These are phyloP conservation scores for Drosophila parthenogenetica DNA, from an alignment of 2,888 invertebrate genomes.

Conservation along the genomic window DNA sequence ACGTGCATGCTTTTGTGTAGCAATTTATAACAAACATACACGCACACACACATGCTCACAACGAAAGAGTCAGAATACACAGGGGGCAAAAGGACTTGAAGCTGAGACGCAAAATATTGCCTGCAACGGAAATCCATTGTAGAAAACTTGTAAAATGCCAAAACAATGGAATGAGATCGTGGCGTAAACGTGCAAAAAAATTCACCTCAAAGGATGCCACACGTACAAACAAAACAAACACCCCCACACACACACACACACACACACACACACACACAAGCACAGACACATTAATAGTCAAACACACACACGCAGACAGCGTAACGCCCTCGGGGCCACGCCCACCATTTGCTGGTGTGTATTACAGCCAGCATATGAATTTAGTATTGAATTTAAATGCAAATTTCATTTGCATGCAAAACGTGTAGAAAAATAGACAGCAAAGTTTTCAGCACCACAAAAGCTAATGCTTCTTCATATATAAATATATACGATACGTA, in stretches of 20 bases:
- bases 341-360: slow-evolving; percentile 58
- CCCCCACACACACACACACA: slow-evolving; percentile 18
- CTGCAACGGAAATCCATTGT: slow-evolving; percentile 76
- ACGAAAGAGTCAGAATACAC: slow-evolving; percentile 21
- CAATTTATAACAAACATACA: slow-evolving; percentile 65
- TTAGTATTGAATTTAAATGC: slow-evolving; percentile 82
- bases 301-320: slow-evolving; percentile 14
- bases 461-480: slow-evolving; percentile 11
- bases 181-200: slow-evolving; percentile 44
- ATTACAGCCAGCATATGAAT: slow-evolving; percentile 78
- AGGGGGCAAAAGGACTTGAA: slow-evolving; percentile 28
- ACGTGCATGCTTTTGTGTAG: slow-evolving; percentile 67
- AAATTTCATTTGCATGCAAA: slow-evolving; percentile 79
- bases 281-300: slow-evolving; percentile 7
- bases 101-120: slow-evolving; percentile 46
- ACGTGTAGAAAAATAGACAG: slow-evolving; percentile 65
- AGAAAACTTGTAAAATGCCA: slow-evolving; percentile 78
- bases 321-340: slow-evolving; percentile 48
- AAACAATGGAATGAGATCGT: slow-evolving; percentile 63
- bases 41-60: slow-evolving; percentile 21
- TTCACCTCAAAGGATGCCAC: slow-evolving; percentile 53
- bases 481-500: slow-evolving; percentile 1
- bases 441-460: slow-evolving; percentile 31
- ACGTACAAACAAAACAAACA: slow-evolving; percentile 26
- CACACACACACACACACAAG: slow-evolving; percentile 5